Base-by-base conservation (phyloP, 1,140 invertebrate species). In the Harpegnathos saltator region DNA sequence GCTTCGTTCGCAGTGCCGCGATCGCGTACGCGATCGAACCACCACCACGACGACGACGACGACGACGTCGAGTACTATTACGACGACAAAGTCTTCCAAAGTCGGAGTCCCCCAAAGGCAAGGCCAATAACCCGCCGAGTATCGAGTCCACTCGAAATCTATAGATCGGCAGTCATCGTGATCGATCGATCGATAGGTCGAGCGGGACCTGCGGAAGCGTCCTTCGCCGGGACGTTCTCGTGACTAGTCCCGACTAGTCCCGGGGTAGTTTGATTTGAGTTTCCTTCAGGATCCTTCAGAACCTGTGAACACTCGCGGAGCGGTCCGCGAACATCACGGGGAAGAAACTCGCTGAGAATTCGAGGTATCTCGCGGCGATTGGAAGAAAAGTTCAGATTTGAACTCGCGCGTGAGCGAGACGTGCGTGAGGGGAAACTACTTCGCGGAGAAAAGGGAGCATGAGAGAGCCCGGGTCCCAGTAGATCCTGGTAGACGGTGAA, bases 11-110 rank as follows among this genome's bases (percentile, higher is more conserved):
- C 63, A 59, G 33, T 38, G 66, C 22, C 61, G 74, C 48, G 61
- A 85, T 75, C 44, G 50, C 54, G 29, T 59, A 56, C 58, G 69
- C 78, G 78, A 74, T 61, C 44, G 68, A 82, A 73, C n/a, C n/a
- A n/a, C n/a, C n/a, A n/a, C n/a, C n/a, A n/a, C n/a, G n/a, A n/a
- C n/a, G n/a, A n/a, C n/a, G n/a, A n/a, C n/a, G n/a, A n/a, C 38
- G 14, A 15, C 24, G 62, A 69, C 63, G 15, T 5, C 24, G 11
- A n/a, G 56, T n/a, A n/a, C n/a, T n/a, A n/a, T n/a, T n/a, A 19
- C 52, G 17, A 71, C 75, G 59, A 59, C 52, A 17, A 44, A 4
- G 38, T 71, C 68, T 56, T 14, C 68, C n/a, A n/a, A 33, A 5
- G 52, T 58, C 52, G 29, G 38, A 29, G 71, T 19, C 68, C 26